Conservation (phyloP, 2,113 vertebrate species). For the Lophura nycthemera region DNA sequence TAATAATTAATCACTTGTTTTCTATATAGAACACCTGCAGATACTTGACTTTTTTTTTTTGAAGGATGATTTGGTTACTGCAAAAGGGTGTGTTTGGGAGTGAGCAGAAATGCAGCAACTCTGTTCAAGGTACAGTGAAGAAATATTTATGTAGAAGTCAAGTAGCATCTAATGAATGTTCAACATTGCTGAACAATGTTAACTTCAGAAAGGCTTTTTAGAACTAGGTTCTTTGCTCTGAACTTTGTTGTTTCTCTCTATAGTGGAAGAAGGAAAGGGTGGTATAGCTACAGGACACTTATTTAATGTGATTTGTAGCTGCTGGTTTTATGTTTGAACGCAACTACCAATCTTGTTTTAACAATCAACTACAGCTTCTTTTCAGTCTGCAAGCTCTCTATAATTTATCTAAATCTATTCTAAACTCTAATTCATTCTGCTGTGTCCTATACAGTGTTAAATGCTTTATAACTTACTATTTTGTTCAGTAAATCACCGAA, state of each 20-base stretch:
- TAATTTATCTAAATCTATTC: background rate
- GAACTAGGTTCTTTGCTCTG: accelerated
- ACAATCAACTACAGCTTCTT: accelerated
- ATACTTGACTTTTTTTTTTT: accelerated
- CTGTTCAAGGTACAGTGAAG: background rate
- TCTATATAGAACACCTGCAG: accelerated
- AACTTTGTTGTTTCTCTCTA: accelerated
- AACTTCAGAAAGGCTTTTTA: background rate
- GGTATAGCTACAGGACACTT: accelerated
- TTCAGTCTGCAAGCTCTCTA: accelerated
- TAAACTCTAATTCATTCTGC: background rate
- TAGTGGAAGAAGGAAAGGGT: background rate
- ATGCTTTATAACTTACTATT: background rate
- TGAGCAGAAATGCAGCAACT: accelerated
- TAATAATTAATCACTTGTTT: background rate
- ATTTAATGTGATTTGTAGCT: background rate
- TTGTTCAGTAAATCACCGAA: background rate
- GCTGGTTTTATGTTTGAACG: accelerated
- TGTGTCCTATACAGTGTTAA: background rate
- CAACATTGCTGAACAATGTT: accelerated
- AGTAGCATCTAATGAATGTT: accelerated
- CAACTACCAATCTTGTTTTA: background rate
- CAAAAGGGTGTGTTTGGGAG: accelerated
- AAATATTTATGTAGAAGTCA: accelerated
- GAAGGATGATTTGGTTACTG: accelerated